Conservation (phyloP, 2,888 invertebrate genomes). For the Apotomis capreana region DNA sequence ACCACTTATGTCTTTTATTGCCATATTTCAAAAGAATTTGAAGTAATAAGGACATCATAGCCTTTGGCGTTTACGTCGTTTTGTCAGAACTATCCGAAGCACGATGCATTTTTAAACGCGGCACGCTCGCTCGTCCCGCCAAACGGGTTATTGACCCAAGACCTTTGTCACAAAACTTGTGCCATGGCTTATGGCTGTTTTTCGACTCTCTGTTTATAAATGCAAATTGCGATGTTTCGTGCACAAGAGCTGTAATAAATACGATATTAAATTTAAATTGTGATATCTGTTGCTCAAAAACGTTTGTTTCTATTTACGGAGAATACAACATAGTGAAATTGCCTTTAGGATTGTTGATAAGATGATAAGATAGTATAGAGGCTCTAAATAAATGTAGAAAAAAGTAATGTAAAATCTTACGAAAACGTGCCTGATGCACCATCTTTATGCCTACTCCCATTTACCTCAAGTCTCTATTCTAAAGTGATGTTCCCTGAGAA, state of each 20-base stretch:
- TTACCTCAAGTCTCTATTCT: too few relatives aligned
- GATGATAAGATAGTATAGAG: too few relatives aligned
- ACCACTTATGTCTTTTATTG: not conserved
- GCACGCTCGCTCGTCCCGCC: slow-evolving; percentile 65
- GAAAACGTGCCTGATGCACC: too few relatives aligned
- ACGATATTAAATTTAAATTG: slow-evolving; percentile 35
- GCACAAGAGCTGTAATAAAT: slow-evolving; percentile 45
- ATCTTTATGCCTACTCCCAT: too few relatives aligned
- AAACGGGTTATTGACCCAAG: slow-evolving; percentile 76
- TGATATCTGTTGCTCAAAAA: too few relatives aligned
- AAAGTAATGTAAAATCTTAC: too few relatives aligned
- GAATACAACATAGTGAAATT: too few relatives aligned
- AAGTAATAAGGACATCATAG: not conserved
- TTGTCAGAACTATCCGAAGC: slow-evolving; percentile 46
- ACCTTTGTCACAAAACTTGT: slow-evolving; percentile 80
- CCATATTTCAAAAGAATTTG: not conserved
- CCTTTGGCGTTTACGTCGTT: not conserved
- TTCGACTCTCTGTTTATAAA: slow-evolving; percentile 38
- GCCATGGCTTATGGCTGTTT: slow-evolving; percentile 61
- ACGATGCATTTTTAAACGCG: slow-evolving; percentile 74
- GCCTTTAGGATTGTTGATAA: too few relatives aligned
- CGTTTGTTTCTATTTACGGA: too few relatives aligned
- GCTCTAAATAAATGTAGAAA: too few relatives aligned
- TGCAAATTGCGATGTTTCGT: slow-evolving; percentile 29
- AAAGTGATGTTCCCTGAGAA: too few relatives aligned